Evolutionary conservation across 2,888 invertebrate species (phyloP), one percentile per base, ranked within the genome.

Genomic region (Leistus spinibarbis): DNA sequence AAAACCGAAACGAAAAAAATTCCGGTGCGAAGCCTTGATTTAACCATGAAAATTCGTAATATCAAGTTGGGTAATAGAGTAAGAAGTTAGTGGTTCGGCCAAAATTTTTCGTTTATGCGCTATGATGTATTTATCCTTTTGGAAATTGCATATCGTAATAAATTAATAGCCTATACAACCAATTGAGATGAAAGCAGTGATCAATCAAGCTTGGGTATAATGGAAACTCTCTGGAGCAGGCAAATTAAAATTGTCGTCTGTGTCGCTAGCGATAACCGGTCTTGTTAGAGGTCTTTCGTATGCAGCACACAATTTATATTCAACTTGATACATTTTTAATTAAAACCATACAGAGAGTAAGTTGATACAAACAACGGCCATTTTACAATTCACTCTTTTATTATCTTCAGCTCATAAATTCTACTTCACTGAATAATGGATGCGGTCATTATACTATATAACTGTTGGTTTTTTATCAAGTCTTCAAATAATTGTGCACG

Each of bases 221-320:
- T 40, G 40, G 40, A 40, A 40, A 40, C 40, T 10, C 40, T 40
- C 40, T 40, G 13, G 40, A 7, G 13, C 40, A 57, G 17, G 57
- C 57, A 57, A 57, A 57, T 57, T 57, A 57, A 57, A 57, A 57
- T 57, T 57, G 17, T 57, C 57, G 19, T 56, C 57, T 57, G 57
- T 7, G 57, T 57, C 19, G 13, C 5, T 57, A 57, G 19, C 57
- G 57, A 57, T 57, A 57, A 57, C 57, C 57, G 0, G 16, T n/a
- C 57, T 57, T 9, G 16, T 40, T 5, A 40, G 40, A 13, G 40
- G 3, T 60, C 17, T 60, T 60, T 60, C 60, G 20, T 60, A 60
- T 60, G 60, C 60, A 19, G 17, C 60, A 22, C 40, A 16, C 17
- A 60, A 19, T 60, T 60, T 60, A 60, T 19, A 60, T 20, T 22